Evolutionary conservation across 2,797 vertebrate species (phyloP).

Genomic region (Calcarius lapponicus): DNA sequence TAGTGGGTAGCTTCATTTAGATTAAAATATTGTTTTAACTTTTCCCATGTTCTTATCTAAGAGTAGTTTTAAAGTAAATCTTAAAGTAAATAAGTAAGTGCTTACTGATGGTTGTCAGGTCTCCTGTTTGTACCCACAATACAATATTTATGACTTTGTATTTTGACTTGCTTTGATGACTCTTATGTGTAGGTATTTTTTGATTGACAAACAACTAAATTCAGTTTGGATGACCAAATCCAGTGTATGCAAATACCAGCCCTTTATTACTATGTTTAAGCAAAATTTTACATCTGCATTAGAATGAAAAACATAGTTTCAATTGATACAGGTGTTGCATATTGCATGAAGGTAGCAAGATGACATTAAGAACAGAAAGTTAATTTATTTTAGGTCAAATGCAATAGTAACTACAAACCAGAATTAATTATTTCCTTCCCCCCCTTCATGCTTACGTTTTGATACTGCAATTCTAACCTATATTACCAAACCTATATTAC

Average conservation of each 20-base stretch:
- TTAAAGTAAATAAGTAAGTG: not conserved
- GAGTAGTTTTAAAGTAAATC: not conserved
- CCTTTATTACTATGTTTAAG: constrained; percentile 65
- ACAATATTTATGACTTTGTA: not conserved
- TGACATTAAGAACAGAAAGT: constrained; percentile 49
- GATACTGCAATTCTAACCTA: constrained; percentile 16
- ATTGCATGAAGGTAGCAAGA: constrained; percentile 65
- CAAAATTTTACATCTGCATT: constrained; percentile 65
- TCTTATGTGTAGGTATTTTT: not conserved
- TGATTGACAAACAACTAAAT: constrained; percentile 58
- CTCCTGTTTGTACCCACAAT: not conserved
- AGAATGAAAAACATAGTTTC: constrained; percentile 62
- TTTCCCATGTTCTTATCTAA: not conserved
- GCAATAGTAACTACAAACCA: constrained; percentile 9
- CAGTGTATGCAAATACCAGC: constrained; percentile 18
- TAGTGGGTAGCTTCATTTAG: not conserved
- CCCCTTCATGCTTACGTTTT: constrained; percentile 25
- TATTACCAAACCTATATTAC: not conserved
- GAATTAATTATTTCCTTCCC: constrained; percentile 40
- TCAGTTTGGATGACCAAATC: constrained; percentile 34
- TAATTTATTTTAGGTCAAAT: constrained; percentile 59
- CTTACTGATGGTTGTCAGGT: not conserved
- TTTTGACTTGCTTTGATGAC: not conserved
- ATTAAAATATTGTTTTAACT: not conserved
- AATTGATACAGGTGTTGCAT: constrained; percentile 44